Conservation (phyloP, 2,888 invertebrate genomes). For the Vannuccia rotundouncinata region DNA sequence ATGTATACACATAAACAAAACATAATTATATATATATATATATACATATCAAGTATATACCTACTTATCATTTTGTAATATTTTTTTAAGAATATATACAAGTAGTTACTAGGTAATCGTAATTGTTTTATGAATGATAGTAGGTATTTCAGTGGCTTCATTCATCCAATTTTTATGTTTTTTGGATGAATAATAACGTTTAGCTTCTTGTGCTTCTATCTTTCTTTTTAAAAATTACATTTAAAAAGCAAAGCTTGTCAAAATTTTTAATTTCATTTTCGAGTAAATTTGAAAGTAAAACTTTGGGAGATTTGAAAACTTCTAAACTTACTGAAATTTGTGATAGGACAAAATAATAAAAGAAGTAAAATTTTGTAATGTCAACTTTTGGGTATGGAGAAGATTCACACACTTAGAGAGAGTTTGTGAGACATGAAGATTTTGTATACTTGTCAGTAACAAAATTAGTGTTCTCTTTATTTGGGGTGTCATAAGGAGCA, state of each 20-base stretch:
- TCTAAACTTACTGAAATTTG: not conserved
- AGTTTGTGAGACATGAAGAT: too few relatives aligned
- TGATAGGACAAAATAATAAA: not conserved
- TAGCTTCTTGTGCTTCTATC: conserved; percentile 1
- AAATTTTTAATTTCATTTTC: not conserved
- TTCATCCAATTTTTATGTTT: conserved; percentile 17
- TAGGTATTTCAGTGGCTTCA: conserved; percentile 19
- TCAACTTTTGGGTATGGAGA: not conserved
- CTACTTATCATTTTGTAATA: conserved; percentile 26
- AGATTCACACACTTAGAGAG: not conserved
- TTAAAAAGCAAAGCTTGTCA: not conserved
- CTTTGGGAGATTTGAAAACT: not conserved
- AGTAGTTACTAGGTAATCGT: conserved; percentile 23
- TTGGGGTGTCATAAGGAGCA: not conserved
- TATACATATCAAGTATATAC: conserved; percentile 16
- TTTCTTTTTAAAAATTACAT: not conserved
- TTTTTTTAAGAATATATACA: conserved; percentile 5
- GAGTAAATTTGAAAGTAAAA: not conserved
- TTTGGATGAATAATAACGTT: conserved; percentile 16
- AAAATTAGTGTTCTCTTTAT: not conserved
- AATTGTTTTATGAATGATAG: conserved; percentile 18
- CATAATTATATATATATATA: not conserved
- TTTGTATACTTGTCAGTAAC: not conserved
- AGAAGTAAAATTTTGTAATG: not conserved
- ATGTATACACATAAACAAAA: too few relatives aligned